Evolutionary conservation across 2,797 vertebrate species (phyloP), one percentile per base, ranked within the genome.

Genomic region (Phoeniculus purpureus): DNA sequence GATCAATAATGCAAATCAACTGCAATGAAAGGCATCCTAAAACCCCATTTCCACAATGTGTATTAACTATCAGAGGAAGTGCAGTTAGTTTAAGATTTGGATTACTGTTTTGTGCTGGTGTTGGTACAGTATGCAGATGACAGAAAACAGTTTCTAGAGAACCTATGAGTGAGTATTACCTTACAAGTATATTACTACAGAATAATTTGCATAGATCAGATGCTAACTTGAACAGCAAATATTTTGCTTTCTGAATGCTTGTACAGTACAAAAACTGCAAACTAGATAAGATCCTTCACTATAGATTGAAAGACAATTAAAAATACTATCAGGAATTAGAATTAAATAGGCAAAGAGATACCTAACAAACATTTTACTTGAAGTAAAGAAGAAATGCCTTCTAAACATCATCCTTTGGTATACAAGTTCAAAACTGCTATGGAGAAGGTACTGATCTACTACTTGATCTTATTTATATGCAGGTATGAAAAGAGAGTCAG

Each of bases 351-450:
- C 67, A 40, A 55, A 60, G 37, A 85, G 13, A 60, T 84, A 77
- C 56, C 47, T 54, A 81, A 50, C 31, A 79, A 66, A 59, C 10
- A n/a, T 82, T 85, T 76, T 55, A 82, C 26, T 75, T 78, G 20
- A 92, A 95, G 68, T 88, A 82, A 82, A 83, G 29, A 29, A 93
- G 47, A 83, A 3, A 25, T 2, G 5, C 81, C 32, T 87, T 92
- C 75, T 82, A 85, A 82, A 55, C 65, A 78, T 51, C 32, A 76
- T 76, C 75, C 79, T 95, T 93, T 94, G 92, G 94, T 90, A 78
- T 7, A 4, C 20, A 66, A 89, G 50, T 80, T 89, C 65, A 78
- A 86, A 92, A 87, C 62, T 71, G 61, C 58, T 73, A 66, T 0
- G 0, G 56, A 89, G 45, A 94, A 87, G 37, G 81, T 67, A 66